Evolutionary conservation across 2,797 vertebrate genomes (phyloP), one percentile per base, ranked within the genome.

Genomic region (Channa striata): DNA sequence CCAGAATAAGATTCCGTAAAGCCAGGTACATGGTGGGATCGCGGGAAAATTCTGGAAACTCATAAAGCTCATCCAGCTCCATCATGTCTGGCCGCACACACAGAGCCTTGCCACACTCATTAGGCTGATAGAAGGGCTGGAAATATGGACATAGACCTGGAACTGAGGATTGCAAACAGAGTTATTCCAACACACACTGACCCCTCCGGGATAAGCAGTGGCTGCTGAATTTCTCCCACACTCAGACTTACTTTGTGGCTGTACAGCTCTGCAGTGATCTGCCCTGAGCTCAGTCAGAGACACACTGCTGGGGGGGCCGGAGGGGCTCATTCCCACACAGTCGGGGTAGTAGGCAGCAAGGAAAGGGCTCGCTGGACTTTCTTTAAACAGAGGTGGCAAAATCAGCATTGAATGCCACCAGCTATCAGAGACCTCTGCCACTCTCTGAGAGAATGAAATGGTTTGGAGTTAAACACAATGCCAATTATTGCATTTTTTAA

Each of bases 241-340:
- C 1, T 52, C 39, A 25, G 70, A 84, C 96, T 96, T 86, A 99
- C 97, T 90, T 36, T 93, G 92, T 0, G 91, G 91, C 57, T 83
- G 93, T 2, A 89, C 70, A 34, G 87, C 81, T 68, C 91, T 93
- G 81, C 94, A 90, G 81, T 94, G 95, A 59, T 98, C 97, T 6
- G 92, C 91, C 77, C 96, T 96, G 21, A 94, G 89, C 81, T 95
- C 93, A 6, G 89, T 74, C 74, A 72, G 90, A 72, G 90, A 93
- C 46, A 75, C 74, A 70, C 87, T 94, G 87, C 94, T 93, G 87
- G 93, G 92, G 51, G 93, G 94, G 43, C 96, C 95, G 5, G 98
- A 98, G 0, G 98, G 98, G 89, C 97, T 99, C 97, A 99, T 99
- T 59, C 98, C 98, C 64, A 99, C 98, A n/a, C 97, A 99, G 94